A percentile compares a stretch with the other conserved stretches of the same genome.
phyloP scores from a whole-genome alignment of 2,797 vertebrate species.

The Zonotrichia albicollis region DNA sequence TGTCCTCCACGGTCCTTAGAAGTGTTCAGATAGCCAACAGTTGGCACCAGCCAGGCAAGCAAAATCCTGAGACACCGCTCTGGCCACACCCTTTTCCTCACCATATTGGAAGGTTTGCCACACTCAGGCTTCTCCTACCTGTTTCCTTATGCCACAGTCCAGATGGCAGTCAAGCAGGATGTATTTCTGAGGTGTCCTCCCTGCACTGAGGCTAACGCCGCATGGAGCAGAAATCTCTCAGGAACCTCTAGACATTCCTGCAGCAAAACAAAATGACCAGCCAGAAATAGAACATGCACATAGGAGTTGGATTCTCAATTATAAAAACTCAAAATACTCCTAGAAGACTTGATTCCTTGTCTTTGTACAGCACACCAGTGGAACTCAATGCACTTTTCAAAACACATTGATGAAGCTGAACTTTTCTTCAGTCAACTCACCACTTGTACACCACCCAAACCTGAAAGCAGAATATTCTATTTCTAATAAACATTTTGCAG shows the following conservation, averaged over 20 bases:
- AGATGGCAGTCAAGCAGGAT: not conserved
- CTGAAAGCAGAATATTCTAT: not conserved
- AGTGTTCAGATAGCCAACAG: fast-evolving
- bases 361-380: not conserved
- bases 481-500: not conserved
- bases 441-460: not conserved
- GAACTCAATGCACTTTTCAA: not conserved
- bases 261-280: not conserved
- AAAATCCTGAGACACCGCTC: not conserved
- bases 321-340: not conserved
- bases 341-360: not conserved
- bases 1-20: fast-evolving
- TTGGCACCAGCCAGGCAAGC: not conserved
- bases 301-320: not conserved
- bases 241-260: not conserved
- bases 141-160: not conserved
- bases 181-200: not conserved
- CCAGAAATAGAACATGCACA: not conserved
- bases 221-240: not conserved
- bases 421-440: not conserved
- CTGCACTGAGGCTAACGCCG: not conserved
- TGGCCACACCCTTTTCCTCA: not conserved
- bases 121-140: not conserved
- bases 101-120: fast-evolving
- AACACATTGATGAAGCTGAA: not conserved